Conservation (phyloP, 1,140 invertebrate species). For the Calephelis nemesis region DNA sequence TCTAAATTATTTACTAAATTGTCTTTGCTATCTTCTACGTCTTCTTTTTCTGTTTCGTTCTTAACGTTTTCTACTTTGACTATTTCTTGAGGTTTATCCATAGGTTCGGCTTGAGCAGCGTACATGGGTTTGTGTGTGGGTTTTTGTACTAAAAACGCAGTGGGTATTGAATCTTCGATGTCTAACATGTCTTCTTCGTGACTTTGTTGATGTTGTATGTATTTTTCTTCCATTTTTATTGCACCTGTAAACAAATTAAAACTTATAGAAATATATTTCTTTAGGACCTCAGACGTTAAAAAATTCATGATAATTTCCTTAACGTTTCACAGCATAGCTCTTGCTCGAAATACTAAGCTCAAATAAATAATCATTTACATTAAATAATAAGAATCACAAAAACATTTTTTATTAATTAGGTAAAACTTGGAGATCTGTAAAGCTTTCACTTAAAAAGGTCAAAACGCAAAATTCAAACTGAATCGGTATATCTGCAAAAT, state of each 20-base stretch:
- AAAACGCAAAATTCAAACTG: too few relatives aligned
- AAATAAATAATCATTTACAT: too few relatives aligned
- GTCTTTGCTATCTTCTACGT: slow-evolving; percentile 59
- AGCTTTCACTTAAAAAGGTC: too few relatives aligned
- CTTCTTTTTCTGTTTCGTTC: slow-evolving; percentile 47
- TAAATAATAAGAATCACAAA: too few relatives aligned
- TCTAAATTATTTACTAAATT: slow-evolving; percentile 75
- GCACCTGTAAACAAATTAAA: slow-evolving; percentile 45
- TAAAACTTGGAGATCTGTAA: too few relatives aligned
- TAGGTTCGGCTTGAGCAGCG: slow-evolving; percentile 56
- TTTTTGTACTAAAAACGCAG: slow-evolving; percentile 76
- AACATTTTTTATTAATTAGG: too few relatives aligned
- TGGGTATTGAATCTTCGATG: slow-evolving; percentile 78
- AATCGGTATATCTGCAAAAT: too few relatives aligned
- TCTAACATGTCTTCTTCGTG: slow-evolving; percentile 73
- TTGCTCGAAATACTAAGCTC: too few relatives aligned
- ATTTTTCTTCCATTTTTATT: slow-evolving; percentile 79
- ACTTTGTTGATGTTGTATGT: slow-evolving; percentile 72
- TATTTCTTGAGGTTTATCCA: slow-evolving; percentile 66
- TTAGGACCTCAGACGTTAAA: too few relatives aligned
- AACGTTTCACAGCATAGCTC: too few relatives aligned
- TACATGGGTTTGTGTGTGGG: slow-evolving; percentile 68
- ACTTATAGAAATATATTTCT: too few relatives aligned
- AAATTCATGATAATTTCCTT: too few relatives aligned
- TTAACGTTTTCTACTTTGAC: slow-evolving; percentile 68